Conservation (phyloP, 2,888 invertebrate species). For the Acronicta psi region DNA sequence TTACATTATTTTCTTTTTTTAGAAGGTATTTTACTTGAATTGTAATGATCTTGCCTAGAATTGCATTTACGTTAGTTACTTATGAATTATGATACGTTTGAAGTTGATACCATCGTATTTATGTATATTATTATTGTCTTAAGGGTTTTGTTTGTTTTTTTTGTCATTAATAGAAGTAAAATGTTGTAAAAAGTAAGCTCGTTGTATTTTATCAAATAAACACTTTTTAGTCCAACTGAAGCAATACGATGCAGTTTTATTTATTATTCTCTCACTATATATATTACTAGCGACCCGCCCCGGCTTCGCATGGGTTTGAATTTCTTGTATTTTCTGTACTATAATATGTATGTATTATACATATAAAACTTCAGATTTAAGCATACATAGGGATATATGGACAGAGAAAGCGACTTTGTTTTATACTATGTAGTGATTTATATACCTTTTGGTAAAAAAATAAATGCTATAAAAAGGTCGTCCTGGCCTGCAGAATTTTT, state of each 20-base stretch:
- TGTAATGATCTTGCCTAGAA: conserved; percentile 87
- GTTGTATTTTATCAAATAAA: conserved; percentile 90
- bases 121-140: conserved; percentile 88
- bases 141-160: conserved; percentile 89
- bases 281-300: no score
- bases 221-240: conserved; percentile 90
- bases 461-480: no score
- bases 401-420: no score
- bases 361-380: no score
- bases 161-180: conserved; percentile 89
- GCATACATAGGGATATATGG: no score
- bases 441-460: no score
- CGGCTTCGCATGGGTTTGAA: no score
- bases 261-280: no score
- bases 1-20: conserved; percentile 69
- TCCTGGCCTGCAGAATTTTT: no score
- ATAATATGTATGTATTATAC: no score
- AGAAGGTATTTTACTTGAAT: conserved; percentile 81
- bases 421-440: no score
- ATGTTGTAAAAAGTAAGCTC: conserved; percentile 90
- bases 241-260: conserved; percentile 84
- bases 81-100: conserved; percentile 77
- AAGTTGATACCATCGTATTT: conserved; percentile 89
- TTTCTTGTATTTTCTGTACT: no score
- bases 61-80: conserved; percentile 88